Percentiles rank a stretch among this genome's conserved stretches.
Evolutionary conservation across 2,888 invertebrate genomes (phyloP).

Genomic region (Aporophyla nigra): DNA sequence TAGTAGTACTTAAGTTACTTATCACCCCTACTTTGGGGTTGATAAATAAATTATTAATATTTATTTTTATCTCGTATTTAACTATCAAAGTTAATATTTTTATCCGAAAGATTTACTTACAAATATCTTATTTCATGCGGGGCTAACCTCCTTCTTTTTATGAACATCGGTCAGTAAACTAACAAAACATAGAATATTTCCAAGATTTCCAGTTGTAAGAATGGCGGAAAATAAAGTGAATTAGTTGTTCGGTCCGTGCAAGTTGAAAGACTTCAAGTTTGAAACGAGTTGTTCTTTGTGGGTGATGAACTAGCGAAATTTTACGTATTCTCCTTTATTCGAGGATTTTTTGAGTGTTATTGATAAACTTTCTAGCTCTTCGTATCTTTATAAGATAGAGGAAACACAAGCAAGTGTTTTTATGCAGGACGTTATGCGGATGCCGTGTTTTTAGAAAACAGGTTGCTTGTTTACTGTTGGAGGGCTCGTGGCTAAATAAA

Average conservation of each 20-base stretch:
- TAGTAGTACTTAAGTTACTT: neutral
- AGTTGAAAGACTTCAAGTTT: slow-evolving; percentile 48
- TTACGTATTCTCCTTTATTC: slow-evolving; percentile 22
- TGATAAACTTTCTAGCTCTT: slow-evolving; percentile 27
- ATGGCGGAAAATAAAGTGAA: slow-evolving; percentile 55
- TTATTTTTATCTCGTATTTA: neutral
- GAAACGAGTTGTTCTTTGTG: slow-evolving; percentile 53
- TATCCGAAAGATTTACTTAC: neutral
- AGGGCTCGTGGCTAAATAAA: no score
- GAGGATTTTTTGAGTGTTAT: slow-evolving; percentile 20
- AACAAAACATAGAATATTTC: slow-evolving; percentile 53
- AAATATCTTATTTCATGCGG: neutral
- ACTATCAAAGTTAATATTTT: neutral
- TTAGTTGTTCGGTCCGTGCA: slow-evolving; percentile 54
- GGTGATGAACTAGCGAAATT: slow-evolving; percentile 47
- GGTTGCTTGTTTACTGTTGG: no score
- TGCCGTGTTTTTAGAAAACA: neutral
- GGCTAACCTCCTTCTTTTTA: no score
- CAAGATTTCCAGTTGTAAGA: slow-evolving; percentile 29
- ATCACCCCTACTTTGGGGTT: neutral
- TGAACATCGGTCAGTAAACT: slow-evolving; percentile 19
- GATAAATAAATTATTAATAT: neutral
- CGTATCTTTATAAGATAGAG: neutral
- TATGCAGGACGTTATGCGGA: neutral
- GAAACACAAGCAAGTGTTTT: neutral